Conservation (phyloP, 2,888 invertebrate genomes). For the Neoitamus cyanurus region DNA sequence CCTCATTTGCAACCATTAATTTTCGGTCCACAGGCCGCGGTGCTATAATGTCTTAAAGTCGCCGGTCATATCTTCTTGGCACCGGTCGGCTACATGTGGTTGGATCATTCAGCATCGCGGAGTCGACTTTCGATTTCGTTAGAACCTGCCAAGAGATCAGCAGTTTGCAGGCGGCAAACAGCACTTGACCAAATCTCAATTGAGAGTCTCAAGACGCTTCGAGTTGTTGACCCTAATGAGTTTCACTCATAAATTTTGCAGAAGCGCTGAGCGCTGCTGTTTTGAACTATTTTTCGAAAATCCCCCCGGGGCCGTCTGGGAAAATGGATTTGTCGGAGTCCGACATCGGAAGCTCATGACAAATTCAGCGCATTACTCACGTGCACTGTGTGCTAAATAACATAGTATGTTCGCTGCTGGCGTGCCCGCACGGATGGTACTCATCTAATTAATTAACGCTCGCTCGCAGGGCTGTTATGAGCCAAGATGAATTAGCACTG, state of each 20-base stretch:
- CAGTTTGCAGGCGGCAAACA: not conserved
- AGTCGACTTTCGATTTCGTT: not conserved
- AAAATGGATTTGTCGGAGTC: not conserved
- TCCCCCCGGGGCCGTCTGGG: not conserved
- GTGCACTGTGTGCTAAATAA: not conserved
- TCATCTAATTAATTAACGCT: not conserved
- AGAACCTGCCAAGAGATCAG: not conserved
- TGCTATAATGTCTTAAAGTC: not conserved
- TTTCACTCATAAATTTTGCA: not conserved
- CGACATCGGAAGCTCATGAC: not conserved
- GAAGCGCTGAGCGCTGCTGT: not conserved
- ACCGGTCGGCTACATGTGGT: not conserved
- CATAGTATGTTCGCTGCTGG: not conserved
- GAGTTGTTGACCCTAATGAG: constrained; percentile 5
- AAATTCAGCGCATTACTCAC: not conserved
- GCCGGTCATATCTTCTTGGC: not conserved
- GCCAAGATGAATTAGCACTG: not conserved
- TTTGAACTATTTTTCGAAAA: not conserved
- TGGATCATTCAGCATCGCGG: not conserved
- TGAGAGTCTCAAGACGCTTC: not conserved
- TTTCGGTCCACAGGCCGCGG: not conserved
- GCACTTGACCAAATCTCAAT: not conserved
- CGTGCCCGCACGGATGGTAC: not conserved
- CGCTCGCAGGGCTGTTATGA: not conserved
- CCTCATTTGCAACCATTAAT: not conserved